Evolutionary conservation across 2,797 vertebrate genomes (phyloP), one percentile per base, ranked within the genome.

Genomic region (Fratercula arctica): DNA sequence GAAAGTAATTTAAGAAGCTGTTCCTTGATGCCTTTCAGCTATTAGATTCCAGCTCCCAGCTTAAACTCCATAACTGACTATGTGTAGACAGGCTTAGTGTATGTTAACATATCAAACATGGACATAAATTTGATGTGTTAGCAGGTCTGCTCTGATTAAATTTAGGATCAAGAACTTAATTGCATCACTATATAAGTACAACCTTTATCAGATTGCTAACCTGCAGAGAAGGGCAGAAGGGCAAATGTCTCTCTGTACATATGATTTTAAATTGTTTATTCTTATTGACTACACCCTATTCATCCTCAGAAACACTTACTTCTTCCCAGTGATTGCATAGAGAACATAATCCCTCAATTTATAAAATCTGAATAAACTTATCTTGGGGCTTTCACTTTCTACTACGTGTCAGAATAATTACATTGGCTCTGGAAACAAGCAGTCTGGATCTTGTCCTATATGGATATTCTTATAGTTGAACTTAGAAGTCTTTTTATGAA

Each of bases 31-130:
- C 33, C 29, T 90, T 91, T 94, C 64, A 74, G 33, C 51, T 83
- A 69, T 83, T 87, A 93, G 33, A 80, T 93, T 96, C 12, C 67
- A 85, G 10, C 57, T 80, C 43, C 33, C 29, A 75, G 35, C 8
- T 93, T 93, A 72, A 50, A 61, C 37, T 87, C 53, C 20, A 19
- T 88, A 94, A 88, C 68, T 90, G 72, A 59, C 66, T 91, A 43
- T 90, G 77, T 92, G 81, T 93, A 76, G 89, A 85, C 63, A 92
- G 74, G 89, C 78, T 95, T 93, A 95, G 85, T 67, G 48, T 63
- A 51, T 86, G 80, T 94, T 95, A 94, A 92, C 88, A 84, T 69
- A 91, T 89, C 81, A 95, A 95, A 96, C 81, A 89, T 9, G 46
- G 46, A 51, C 46, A 82, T 82, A 91, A 94, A 93, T 91, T 76